Evolutionary conservation across 2,797 vertebrate species (phyloP).

Genomic region (Acrossocheilus wenchowensis): DNA sequence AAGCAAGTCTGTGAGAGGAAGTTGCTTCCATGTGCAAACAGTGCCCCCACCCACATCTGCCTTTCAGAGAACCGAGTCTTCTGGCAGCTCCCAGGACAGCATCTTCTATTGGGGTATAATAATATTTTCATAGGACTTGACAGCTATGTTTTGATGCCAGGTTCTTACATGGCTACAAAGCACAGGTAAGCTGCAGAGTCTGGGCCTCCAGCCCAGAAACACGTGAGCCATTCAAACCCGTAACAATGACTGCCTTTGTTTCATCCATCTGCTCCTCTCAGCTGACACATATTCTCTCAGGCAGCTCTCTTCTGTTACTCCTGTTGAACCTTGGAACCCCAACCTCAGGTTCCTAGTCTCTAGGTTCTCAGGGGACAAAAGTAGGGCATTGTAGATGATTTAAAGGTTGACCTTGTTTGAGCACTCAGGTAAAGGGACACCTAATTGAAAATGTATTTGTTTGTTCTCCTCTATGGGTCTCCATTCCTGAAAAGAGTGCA

Average conservation of each 20-base stretch:
- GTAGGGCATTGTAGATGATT: slow-evolving; percentile 51
- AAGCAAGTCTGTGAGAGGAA: slow-evolving; percentile 63
- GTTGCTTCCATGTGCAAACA: slow-evolving; percentile 59
- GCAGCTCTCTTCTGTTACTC: slow-evolving; percentile 58
- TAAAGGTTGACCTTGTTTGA: slow-evolving; percentile 51
- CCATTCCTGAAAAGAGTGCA: slow-evolving; percentile 40
- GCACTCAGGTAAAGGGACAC: not conserved
- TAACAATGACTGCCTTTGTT: slow-evolving; percentile 88
- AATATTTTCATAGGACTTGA: slow-evolving; percentile 80
- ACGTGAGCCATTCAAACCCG: slow-evolving; percentile 77
- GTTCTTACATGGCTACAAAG: slow-evolving; percentile 77
- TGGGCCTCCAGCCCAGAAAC: slow-evolving; percentile 81
- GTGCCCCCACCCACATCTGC: slow-evolving; percentile 73
- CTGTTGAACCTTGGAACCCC: slow-evolving; percentile 27
- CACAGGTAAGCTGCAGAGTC: slow-evolving; percentile 83
- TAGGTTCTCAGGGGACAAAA: slow-evolving; percentile 10
- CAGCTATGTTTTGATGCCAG: slow-evolving; percentile 79
- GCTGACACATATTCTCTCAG: slow-evolving; percentile 44
- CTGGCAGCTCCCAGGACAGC: slow-evolving; percentile 75
- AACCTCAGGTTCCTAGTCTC: not conserved
- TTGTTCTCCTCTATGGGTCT: slow-evolving; percentile 48
- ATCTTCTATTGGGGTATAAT: slow-evolving; percentile 77
- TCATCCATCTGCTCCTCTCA: slow-evolving; percentile 80
- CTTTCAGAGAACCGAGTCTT: slow-evolving; percentile 71
- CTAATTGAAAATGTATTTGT: slow-evolving; percentile 22